Evolutionary conservation across 2,888 invertebrate species (phyloP).

Genomic region (Thyatira batis): DNA sequence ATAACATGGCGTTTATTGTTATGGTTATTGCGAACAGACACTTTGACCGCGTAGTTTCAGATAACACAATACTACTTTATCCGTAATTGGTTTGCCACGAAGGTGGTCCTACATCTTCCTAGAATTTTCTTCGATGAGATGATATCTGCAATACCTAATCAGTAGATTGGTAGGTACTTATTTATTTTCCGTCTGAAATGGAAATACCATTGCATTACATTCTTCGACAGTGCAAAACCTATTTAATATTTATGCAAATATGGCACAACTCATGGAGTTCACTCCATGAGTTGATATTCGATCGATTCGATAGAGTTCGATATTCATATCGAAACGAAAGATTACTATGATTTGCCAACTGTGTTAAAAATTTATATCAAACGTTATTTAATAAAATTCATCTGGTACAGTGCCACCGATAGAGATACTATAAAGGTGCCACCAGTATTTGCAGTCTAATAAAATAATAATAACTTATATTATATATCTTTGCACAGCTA

Average conservation of each 20-base stretch:
- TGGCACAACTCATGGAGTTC: background rate
- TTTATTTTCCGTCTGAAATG: background rate
- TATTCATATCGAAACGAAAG: background rate
- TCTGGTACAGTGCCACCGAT: no score
- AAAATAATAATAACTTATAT: no score
- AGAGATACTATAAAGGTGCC: no score
- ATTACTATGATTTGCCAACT: background rate
- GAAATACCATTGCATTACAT: background rate
- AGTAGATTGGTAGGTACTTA: background rate
- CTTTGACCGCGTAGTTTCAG: constrained; percentile 41
- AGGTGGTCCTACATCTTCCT: constrained; percentile 51
- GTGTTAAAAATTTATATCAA: no score
- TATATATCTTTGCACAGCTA: no score
- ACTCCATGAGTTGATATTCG: no score
- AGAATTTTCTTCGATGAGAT: constrained; percentile 28
- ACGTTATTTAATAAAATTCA: no score
- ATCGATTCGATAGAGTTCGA: no score
- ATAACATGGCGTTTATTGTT: background rate
- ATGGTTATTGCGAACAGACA: constrained; percentile 10
- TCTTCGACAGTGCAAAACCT: constrained; percentile 5
- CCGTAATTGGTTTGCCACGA: constrained; percentile 41
- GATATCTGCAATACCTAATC: background rate
- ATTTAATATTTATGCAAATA: constrained; percentile 9
- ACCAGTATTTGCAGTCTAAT: no score
- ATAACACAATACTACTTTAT: constrained; percentile 44